Evolutionary conservation across 1,140 invertebrate genomes (phyloP), one percentile per base, ranked within the genome.

Genomic region (Lethrus apterus): DNA sequence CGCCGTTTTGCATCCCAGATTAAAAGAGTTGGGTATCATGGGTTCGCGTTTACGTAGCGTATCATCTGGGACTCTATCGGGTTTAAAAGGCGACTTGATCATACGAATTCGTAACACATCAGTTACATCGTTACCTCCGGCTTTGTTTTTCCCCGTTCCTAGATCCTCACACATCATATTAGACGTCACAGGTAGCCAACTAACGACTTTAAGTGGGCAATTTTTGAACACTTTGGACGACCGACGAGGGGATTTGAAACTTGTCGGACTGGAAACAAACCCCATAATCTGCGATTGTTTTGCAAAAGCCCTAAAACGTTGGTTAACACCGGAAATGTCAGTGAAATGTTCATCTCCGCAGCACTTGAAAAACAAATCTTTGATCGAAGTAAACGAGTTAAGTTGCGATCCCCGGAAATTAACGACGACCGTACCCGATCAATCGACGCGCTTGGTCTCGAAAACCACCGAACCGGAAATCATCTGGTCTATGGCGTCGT

Each of bases 261-360:
- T 93, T 36, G 68, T 74, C 38, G 89, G 89, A 1, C 64, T 93
- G 5, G 72, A 77, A 24, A 73, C 73, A 9, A 89, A 91, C 68
- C 86, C 89, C 5, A 79, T 93, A 19, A 74, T 78, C 31, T 94
- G 91, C 60, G 88, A 92, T 61, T 93, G 91, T 61, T 82, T 84
- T 59, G 78, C 83, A 2, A 73, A 81, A 53, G 81, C 86, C 2
- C 69, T 93, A 4, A 77, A 85, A 51, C 73, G 81, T 30, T 91
- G 87, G 85, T 60, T 89, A 14, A 79, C 78, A 19, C 71, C 75
- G 7, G 74, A 76, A 14, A 75, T 77, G 61, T 71, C 73, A 15
- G 67, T 86, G 0, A 68, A 67, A 17, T 92, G 89, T 59, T 66
- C 74, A 3, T 71, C 73, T 1, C 89, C 89, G 0, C 64, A 76